These are phyloP conservation scores for Lampris incognitus DNA, from an alignment of 2,113 vertebrate genomes.

Conservation along the genomic window DNA sequence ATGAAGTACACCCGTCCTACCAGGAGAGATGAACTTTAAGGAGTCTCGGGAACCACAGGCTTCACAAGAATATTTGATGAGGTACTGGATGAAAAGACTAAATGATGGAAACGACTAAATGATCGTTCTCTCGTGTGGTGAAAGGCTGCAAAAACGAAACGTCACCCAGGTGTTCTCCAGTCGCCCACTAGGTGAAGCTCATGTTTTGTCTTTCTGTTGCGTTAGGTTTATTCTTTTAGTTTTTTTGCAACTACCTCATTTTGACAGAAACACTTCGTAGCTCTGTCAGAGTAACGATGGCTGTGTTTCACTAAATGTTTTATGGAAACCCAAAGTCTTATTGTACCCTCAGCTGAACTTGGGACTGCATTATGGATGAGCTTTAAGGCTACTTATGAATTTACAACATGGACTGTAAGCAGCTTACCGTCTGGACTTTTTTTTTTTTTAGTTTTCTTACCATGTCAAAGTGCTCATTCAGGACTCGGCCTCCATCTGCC, in stretches of 20 bases:
- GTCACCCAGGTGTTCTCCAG: neutral
- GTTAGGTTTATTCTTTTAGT: no score
- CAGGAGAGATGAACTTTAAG: neutral
- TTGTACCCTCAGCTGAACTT: constrained; percentile 33
- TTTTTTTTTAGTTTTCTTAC: constrained; percentile 23
- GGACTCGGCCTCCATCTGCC: constrained; percentile 25
- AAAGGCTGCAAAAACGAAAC: neutral
- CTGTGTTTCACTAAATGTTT: constrained; percentile 29
- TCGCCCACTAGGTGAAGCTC: constrained; percentile 67
- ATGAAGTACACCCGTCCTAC: no score
- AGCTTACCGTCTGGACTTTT: constrained; percentile 14
- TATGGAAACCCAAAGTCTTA: constrained; percentile 9
- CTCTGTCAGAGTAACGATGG: neutral
- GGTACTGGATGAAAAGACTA: no score
- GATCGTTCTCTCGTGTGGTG: neutral
- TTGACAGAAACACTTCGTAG: constrained; percentile 9
- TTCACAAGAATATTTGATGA: neutral
- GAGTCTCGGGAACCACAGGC: neutral
- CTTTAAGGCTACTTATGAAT: constrained; percentile 26
- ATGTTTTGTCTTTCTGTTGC: constrained; percentile 12
- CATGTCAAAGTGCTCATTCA: constrained; percentile 19
- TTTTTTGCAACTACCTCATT: neutral
- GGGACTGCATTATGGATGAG: neutral
- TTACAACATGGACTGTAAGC: neutral
- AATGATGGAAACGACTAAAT: neutral